Conservation (phyloP, 2,888 invertebrate species). For the Aphidius colemani region DNA sequence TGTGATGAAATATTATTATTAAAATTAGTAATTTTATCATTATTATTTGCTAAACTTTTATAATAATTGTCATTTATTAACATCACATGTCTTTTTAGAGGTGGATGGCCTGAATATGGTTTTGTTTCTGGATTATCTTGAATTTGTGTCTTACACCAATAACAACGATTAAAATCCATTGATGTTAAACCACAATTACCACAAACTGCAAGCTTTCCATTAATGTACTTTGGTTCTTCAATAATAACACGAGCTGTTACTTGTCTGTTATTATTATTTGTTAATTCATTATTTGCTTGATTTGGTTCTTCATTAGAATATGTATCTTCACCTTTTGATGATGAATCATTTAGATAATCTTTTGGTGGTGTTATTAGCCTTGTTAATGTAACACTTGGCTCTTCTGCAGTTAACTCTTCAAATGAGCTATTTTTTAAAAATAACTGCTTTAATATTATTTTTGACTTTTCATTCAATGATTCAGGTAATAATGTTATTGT, state of each 20-base stretch:
- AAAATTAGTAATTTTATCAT: no score
- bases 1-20: no score
- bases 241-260: conserved; percentile 35
- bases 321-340: not conserved
- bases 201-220: conserved; percentile 73
- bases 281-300: conserved; percentile 23
- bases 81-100: conserved; percentile 40
- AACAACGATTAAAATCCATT: conserved; percentile 78
- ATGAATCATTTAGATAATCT: conserved; percentile 53
- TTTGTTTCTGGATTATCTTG: conserved; percentile 72
- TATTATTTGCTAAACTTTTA: not conserved
- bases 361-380: conserved; percentile 75
- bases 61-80: conserved; percentile 35
- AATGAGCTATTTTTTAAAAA: conserved; percentile 64
- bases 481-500: conserved; percentile 80
- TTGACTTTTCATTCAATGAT: conserved; percentile 69
- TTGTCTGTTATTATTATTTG: conserved; percentile 35
- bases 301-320: conserved; percentile 33
- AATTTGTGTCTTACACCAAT: conserved; percentile 73
- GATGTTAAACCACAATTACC: conserved; percentile 77
- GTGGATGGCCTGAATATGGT: conserved; percentile 32
- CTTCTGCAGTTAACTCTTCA: conserved; percentile 73
- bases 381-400: conserved; percentile 82
- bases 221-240: conserved; percentile 66
- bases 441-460: conserved; percentile 68